These are phyloP conservation scores for Ophiothrix spiculata DNA, from an alignment of 35 echinoderm and acorn worm genomes.

Conservation along the genomic window DNA sequence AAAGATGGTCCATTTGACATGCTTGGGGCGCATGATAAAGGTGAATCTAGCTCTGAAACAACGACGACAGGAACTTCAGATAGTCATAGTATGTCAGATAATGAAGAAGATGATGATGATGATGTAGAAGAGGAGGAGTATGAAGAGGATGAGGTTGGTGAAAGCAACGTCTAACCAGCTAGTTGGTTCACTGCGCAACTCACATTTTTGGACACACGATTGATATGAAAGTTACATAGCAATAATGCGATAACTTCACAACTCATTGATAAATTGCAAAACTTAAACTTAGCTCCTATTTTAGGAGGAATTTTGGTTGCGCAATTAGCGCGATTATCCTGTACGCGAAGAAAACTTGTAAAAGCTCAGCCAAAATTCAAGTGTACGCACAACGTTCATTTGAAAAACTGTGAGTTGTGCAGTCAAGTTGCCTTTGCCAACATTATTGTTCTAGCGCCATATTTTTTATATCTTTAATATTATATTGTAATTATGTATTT, in stretches of 20 bases:
- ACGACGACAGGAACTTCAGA: background rate
- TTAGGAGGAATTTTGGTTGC: background rate
- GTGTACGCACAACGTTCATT: background rate
- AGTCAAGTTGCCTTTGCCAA: background rate
- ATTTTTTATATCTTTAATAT: too few species aligned
- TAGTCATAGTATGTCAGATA: background rate
- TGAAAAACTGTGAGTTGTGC: background rate
- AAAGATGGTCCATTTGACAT: background rate
- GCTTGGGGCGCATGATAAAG: background rate
- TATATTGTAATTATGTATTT: too few species aligned
- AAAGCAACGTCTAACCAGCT: background rate
- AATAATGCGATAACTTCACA: background rate
- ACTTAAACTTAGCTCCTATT: background rate
- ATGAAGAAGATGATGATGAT: background rate
- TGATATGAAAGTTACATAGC: background rate
- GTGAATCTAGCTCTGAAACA: background rate
- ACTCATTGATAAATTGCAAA: background rate
- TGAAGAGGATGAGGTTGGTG: background rate
- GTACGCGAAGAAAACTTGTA: too few species aligned
- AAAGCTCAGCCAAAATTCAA: background rate
- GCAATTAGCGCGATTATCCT: too few species aligned
- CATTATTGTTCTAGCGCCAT: too few species aligned
- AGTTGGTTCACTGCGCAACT: background rate
- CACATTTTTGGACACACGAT: background rate
- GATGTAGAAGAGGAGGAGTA: background rate